Base-by-base conservation (phyloP, 2,113 vertebrate genomes). In the Otocyon megalotis region DNA sequence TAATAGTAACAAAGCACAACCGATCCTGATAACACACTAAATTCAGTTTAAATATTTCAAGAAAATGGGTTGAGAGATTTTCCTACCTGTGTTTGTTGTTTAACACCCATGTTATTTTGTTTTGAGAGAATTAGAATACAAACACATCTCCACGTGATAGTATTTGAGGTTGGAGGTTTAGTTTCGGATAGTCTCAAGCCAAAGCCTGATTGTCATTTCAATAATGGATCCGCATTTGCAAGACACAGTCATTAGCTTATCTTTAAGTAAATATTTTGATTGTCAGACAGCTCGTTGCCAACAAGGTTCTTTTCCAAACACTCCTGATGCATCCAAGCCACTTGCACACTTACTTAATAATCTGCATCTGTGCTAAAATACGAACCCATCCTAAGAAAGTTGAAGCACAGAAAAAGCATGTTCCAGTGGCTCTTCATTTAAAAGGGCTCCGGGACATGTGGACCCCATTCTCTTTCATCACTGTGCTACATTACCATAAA, bases 241-340 rank as follows among this genome's bases (percentile, higher is more conserved):
- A 76, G 87, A 53, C 77, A 5, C 56, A 85, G 90, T 98, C 96
- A 98, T 97, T 97, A 97, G 96, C 93, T 98, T 97, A 98, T 97
- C 86, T 98, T 97, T 96, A 97, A 98, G 97, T 98, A 98, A 98
- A 98, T 98, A 98, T 98, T 98, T 98, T 97, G 97, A 98, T 97
- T 97, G 93, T 96, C 96, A 98, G 97, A 94, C 97, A 98, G 97
- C 96, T 96, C 35, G 1, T 24, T 97, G 91, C 96, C 98, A 98
- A 97, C 92, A 98, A 97, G 89, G 63, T 65, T 98, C 94, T 93
- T 84, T 98, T 95, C 92, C 90, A 96, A 96, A 93, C 48, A 17
- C 60, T 97, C 95, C 92, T 71, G 63, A 93, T 50, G 86, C 53
- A 5, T 80, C 95, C 96, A 91, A 98, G 79, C 69, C 90, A 71